Percentiles rank a stretch among this genome's conserved stretches.
Conservation (phyloP, 1,140 invertebrate species). For the Phymastichus coffea region DNA sequence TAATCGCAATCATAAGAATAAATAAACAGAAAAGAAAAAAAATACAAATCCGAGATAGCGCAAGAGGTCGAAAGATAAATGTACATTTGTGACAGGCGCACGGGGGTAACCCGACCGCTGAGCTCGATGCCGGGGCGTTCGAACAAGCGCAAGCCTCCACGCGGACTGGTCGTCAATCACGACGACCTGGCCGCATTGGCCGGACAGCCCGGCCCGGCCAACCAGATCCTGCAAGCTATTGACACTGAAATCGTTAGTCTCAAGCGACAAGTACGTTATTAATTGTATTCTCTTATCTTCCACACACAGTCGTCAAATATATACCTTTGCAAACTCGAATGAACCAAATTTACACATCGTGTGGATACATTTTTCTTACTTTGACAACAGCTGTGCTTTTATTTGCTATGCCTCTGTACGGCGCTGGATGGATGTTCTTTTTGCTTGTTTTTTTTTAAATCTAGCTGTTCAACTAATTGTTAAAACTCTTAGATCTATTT, state of each 20-base stretch:
- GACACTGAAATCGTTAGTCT: constrained; percentile 91
- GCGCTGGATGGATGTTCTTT: no score
- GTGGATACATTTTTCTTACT: constrained; percentile 54
- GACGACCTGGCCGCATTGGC: constrained; percentile 91
- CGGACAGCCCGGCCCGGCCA: constrained; percentile 68
- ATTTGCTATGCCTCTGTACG: no score
- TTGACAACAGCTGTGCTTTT: constrained; percentile 17
- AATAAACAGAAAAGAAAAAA: neutral
- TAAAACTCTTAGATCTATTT: neutral
- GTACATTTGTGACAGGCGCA: no score
- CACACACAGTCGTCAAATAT: no score
- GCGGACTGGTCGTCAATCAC: constrained; percentile 96
- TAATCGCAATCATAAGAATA: neutral
- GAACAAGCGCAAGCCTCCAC: constrained; percentile 88
- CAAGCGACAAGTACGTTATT: constrained; percentile 85
- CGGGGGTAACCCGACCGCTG: constrained; percentile 54
- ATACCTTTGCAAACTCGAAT: no score
- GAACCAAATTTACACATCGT: constrained; percentile 35
- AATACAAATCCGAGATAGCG: neutral
- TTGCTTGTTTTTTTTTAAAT: constrained; percentile 25
- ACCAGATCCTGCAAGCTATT: constrained; percentile 84
- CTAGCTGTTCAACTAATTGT: neutral
- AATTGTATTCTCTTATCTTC: neutral
- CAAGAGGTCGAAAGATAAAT: neutral
- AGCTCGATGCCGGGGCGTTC: constrained; percentile 66